Evolutionary conservation across 2,797 vertebrate genomes (phyloP), one percentile per base, ranked within the genome.

Genomic region (Pangasius krempfi): DNA sequence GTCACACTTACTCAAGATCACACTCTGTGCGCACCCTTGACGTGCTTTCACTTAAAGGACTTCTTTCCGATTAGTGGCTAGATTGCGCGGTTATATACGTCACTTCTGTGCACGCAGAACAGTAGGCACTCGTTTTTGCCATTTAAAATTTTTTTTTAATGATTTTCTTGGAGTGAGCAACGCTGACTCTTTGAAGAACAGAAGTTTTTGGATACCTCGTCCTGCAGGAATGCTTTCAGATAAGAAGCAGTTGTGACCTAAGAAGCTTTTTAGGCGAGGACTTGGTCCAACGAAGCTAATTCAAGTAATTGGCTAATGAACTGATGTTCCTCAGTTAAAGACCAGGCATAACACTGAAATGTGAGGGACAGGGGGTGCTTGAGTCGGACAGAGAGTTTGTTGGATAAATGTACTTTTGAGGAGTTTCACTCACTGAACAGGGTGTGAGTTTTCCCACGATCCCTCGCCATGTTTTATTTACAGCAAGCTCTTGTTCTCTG

Each of bases 401-500:
- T 2, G 18, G 14, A 18, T 8, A 12, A 1, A 30, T 6, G 27
- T 52, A 10, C 10, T 3, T 44, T 27, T 62, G 2, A 62, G 33
- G 33, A 6, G 33, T n/a, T 62, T 40, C 9, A 50, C 62, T 70
- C 4, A 1, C 6, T 62, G 20, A 60, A 85, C 56, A 79, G 50
- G 58, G 8, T 1, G 62, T 10, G 68, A 89, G 18, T 86, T 94
- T 89, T 91, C 54, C 84, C 73, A 73, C 86, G 9, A 30, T 5
- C 92, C 92, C 93, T 92, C 85, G 88, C 52, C 56, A 56, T 62
- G 6, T 90, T 88, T 93, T 94, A 92, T 94, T 94, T 94, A 92
- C 93, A 91, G 91, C 88, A 47, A 25, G 88, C 92, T 33, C 92
- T 90, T 94, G 91, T 94, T 94, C 93, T 90, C 92, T 89, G 87